Evolutionary conservation across 1,140 invertebrate species (phyloP).

Genomic region (Aricia agestis): DNA sequence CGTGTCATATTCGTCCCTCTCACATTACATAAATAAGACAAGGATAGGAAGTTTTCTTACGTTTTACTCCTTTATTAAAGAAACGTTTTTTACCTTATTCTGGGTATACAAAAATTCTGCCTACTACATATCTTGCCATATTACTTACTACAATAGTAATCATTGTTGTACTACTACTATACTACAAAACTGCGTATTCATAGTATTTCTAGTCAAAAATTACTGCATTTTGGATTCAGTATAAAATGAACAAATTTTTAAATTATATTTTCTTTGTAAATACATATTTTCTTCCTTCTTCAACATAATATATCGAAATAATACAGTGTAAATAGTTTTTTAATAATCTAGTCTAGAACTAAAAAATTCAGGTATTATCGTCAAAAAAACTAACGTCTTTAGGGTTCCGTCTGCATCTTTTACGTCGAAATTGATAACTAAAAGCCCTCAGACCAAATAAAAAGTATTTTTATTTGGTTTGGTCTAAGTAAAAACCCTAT

Average conservation of each 20-base stretch:
- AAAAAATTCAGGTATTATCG: too few relatives aligned
- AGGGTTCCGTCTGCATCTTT: too few relatives aligned
- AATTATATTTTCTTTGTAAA: background rate
- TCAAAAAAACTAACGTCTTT: too few relatives aligned
- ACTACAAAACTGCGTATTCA: background rate
- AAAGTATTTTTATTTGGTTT: too few relatives aligned
- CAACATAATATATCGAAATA: background rate
- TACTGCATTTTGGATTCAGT: background rate
- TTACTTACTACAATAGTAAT: background rate
- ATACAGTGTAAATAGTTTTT: background rate
- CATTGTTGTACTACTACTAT: background rate
- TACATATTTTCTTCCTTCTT: background rate
- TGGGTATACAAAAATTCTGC: background rate
- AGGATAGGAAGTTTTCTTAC: background rate
- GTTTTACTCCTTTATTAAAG: background rate
- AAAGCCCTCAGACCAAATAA: too few relatives aligned
- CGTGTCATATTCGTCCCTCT: background rate
- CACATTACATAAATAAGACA: background rate
- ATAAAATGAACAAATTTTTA: background rate
- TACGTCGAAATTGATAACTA: too few relatives aligned
- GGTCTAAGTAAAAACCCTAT: too few relatives aligned
- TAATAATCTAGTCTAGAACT: background rate
- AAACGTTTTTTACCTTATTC: too few relatives aligned
- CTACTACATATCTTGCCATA: conserved; percentile 10
- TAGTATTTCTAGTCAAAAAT: conserved; percentile 8